Conservation (phyloP, 2,888 invertebrate genomes). For the Aleiodes leptofemur region DNA sequence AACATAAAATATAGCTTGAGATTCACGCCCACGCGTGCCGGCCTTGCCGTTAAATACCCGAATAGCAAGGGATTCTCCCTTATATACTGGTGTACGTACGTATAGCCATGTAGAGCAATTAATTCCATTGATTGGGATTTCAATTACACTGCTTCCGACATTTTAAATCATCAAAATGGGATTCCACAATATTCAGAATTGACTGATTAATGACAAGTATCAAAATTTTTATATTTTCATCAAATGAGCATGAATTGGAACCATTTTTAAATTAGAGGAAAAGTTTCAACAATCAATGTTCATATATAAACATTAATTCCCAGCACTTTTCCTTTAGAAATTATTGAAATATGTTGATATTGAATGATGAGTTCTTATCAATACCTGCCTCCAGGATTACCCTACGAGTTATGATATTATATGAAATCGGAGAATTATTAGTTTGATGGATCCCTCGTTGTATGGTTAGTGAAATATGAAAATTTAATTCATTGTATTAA, state of each 20-base stretch:
- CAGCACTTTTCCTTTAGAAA: too few relatives aligned
- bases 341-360: too few relatives aligned
- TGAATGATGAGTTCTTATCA: not conserved
- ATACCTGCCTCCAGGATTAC: not conserved
- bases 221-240: too few relatives aligned
- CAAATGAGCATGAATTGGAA: too few relatives aligned
- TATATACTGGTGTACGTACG: slow-evolving; percentile 14
- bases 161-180: not conserved
- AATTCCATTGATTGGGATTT: slow-evolving; percentile 71
- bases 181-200: not conserved
- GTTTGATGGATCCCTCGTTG: not conserved
- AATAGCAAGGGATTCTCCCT: slow-evolving; percentile 34
- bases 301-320: too few relatives aligned
- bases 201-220: not conserved
- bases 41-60: slow-evolving; percentile 41
- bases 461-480: not conserved
- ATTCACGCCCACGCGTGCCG: slow-evolving; percentile 65
- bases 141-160: slow-evolving; percentile 70
- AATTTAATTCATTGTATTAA: slow-evolving; percentile 13
- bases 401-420: too few relatives aligned
- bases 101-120: slow-evolving; percentile 66
- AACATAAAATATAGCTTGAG: slow-evolving; percentile 69
- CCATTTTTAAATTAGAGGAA: too few relatives aligned
- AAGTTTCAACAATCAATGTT: too few relatives aligned
- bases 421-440: not conserved